Evolutionary conservation across 2,113 vertebrate species (phyloP).

Genomic region (Phoenicopterus ruber): DNA sequence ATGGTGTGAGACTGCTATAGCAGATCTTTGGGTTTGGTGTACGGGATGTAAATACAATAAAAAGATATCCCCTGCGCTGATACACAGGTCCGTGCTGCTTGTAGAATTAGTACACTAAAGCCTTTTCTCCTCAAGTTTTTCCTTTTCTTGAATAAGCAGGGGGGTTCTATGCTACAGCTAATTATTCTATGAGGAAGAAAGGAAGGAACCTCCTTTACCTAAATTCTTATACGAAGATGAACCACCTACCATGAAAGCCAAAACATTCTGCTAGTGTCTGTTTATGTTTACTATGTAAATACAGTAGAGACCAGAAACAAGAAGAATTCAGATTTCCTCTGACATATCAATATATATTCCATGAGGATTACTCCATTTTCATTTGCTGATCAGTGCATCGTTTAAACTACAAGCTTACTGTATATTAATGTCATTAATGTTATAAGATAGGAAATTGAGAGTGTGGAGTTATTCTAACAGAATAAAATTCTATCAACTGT

Average conservation of each 20-base stretch:
- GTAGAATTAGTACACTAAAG: background rate
- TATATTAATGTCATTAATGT: background rate
- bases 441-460: background rate
- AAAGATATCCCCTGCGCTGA: background rate
- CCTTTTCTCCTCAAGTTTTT: background rate
- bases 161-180: background rate
- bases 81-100: background rate
- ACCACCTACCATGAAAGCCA: background rate
- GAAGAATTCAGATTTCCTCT: background rate
- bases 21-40: background rate
- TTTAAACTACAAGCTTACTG: background rate
- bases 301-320: background rate
- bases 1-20: background rate
- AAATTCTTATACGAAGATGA: background rate
- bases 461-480: background rate
- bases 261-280: background rate
- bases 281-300: background rate
- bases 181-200: background rate
- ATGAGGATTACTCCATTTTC: background rate
- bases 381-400: background rate
- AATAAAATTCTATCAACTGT: background rate
- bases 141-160: background rate
- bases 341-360: background rate
- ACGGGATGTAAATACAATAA: background rate
- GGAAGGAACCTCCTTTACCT: background rate